These are phyloP conservation scores for Crotophaga sulcirostris DNA, from an alignment of 2,113 vertebrate genomes.

Conservation along the genomic window DNA sequence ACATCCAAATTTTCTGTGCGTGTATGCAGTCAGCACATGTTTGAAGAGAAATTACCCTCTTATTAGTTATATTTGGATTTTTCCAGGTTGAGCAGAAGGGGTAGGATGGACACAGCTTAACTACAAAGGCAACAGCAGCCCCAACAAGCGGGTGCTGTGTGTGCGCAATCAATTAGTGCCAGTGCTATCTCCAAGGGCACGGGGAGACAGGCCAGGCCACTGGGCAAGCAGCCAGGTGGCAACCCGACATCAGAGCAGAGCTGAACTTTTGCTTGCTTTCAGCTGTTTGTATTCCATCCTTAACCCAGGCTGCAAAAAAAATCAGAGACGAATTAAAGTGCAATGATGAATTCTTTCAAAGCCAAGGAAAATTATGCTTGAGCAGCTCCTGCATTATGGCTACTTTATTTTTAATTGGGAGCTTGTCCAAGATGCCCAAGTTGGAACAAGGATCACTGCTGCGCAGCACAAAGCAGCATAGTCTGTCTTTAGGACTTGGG, in stretches of 20 bases:
- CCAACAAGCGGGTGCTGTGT: fast-evolving
- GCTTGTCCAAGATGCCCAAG: background rate
- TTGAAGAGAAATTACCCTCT: background rate
- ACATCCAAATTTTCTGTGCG: background rate
- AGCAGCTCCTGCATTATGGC: background rate
- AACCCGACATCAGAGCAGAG: background rate
- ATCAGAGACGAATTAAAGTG: background rate
- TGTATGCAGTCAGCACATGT: fast-evolving
- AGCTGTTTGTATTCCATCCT: background rate
- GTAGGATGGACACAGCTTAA: background rate
- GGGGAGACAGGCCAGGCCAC: background rate
- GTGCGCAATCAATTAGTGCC: background rate
- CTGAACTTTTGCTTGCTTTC: background rate
- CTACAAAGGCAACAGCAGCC: background rate
- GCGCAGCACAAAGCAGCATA: conserved; percentile 3
- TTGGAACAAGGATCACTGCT: conserved; percentile 25
- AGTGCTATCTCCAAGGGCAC: fast-evolving
- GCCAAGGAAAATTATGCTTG: background rate
- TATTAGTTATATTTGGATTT: background rate
- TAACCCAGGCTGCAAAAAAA: background rate
- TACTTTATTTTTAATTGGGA: conserved; percentile 39
- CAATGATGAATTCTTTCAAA: conserved; percentile 11
- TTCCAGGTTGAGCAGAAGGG: background rate
- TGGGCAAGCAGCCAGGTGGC: conserved; percentile 28
- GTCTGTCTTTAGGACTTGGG: background rate